These are phyloP conservation scores for Dissostichus mawsoni DNA, from an alignment of 2,113 vertebrate genomes.

Conservation along the genomic window DNA sequence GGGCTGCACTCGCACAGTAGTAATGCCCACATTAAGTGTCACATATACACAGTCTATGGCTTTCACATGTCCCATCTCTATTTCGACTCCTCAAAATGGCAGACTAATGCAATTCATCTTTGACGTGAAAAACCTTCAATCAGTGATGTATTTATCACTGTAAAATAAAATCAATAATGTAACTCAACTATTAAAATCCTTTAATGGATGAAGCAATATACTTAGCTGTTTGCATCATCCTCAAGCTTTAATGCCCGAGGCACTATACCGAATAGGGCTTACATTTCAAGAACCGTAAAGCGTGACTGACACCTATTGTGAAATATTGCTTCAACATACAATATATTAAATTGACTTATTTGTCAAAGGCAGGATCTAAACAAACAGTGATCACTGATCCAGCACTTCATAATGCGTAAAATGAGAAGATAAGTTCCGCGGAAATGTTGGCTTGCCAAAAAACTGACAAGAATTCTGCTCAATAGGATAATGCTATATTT, in stretches of 20 bases:
- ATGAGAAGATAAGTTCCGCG: neutral
- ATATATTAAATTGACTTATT: conserved; percentile 33
- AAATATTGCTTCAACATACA: conserved; percentile 55
- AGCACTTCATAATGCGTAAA: neutral
- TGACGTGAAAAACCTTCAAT: conserved; percentile 82
- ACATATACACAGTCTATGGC: conserved; percentile 72
- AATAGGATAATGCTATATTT: conserved; percentile 6
- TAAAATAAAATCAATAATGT: conserved; percentile 85
- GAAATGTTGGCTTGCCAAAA: conserved; percentile 20
- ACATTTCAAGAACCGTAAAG: conserved; percentile 70
- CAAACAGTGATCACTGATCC: conserved; percentile 8
- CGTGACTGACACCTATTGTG: conserved; percentile 72
- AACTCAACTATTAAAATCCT: conserved; percentile 84
- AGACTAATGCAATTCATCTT: conserved; percentile 78
- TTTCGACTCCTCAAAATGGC: conserved; percentile 60
- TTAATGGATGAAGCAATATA: conserved; percentile 85
- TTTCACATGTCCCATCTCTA: conserved; percentile 54
- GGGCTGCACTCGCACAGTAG: conserved; percentile 48
- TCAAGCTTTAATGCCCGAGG: conserved; percentile 72
- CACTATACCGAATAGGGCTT: conserved; percentile 61
- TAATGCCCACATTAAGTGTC: conserved; percentile 61
- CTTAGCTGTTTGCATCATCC: conserved; percentile 83
- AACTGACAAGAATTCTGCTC: neutral
- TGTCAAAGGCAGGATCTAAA: conserved; percentile 16
- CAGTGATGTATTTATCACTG: conserved; percentile 85